A percentile compares a stretch with the other conserved stretches of the same genome.
Evolutionary conservation across 2,113 vertebrate genomes (phyloP).

Genomic region (Catagonus wagneri): DNA sequence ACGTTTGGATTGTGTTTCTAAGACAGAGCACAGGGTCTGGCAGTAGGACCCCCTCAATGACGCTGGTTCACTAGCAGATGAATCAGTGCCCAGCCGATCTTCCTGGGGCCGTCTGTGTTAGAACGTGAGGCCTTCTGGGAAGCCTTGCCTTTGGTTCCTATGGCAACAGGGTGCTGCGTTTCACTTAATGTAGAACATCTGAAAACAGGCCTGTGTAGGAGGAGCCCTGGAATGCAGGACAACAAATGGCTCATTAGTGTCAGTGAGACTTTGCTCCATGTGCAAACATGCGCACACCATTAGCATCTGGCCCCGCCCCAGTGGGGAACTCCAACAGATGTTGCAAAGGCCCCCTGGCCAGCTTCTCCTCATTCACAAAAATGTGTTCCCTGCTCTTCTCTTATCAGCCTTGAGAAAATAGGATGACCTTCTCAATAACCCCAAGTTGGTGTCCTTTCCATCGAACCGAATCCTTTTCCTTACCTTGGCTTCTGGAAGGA

Average conservation of each 20-base stretch:
- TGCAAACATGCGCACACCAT: constrained; percentile 31
- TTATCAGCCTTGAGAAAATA: not conserved
- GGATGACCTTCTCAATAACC: not conserved
- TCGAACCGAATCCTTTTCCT: not conserved
- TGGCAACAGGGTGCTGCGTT: constrained; percentile 63
- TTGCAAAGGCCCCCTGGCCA: constrained; percentile 17
- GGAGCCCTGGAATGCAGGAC: constrained; percentile 43
- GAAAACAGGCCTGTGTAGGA: constrained; percentile 36
- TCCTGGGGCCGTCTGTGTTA: not conserved
- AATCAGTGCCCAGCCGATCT: not conserved
- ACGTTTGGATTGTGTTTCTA: not conserved
- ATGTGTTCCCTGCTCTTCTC: not conserved
- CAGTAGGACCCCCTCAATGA: not conserved
- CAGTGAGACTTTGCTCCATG: constrained; percentile 50
- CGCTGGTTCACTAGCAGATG: not conserved
- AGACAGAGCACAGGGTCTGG: not conserved
- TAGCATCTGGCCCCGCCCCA: constrained; percentile 66
- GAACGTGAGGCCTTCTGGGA: constrained; percentile 32
- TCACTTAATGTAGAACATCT: constrained; percentile 74
- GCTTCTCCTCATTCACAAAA: constrained; percentile 72
- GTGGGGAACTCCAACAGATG: constrained; percentile 61
- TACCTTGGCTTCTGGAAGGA: not conserved
- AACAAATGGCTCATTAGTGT: constrained; percentile 68
- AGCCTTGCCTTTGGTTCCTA: constrained; percentile 40
- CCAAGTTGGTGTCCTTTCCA: not conserved